Base-by-base conservation (phyloP, 2,888 invertebrate genomes). In the Resseliella maxima region DNA sequence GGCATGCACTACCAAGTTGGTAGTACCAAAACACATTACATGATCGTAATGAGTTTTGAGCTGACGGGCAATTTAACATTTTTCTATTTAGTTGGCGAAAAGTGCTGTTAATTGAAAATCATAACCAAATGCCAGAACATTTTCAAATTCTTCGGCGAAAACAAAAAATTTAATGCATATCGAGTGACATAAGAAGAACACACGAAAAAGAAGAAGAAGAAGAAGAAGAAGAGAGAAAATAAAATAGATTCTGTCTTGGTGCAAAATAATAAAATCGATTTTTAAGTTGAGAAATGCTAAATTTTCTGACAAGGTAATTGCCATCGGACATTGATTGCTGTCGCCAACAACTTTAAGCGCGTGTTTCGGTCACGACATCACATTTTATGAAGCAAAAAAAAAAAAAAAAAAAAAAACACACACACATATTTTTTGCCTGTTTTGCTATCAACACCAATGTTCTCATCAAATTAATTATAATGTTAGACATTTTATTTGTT, bases 31-130 rank as follows among this genome's bases (percentile, higher is more conserved):
- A 15, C 72, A 35, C n/a, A 59, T 3, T 6, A 27, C 59, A 59
- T 6, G 59, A 59, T 59, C 59, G n/a, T 59, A n/a, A 59, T 59
- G 59, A 59, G 24, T 59, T 50, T n/a, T 59, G 46, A 59, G 24
- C 59, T 27, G 72, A 72, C 31, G 27, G 35, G 1, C 18, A 27
- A 72, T 72, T 72, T 31, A 72, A 18, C 31, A 72, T 31, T 31
- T n/a, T 15, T 31, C 15, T 72, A 1, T 1, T 5, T 27, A 18
- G 72, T n/a, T 27, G 6, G 31, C 31, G 18, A 72, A 72, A 15
- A 72, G 31, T 72, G n/a, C 72, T 15, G 72, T 72, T 72, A 72
- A 72, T 35, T 72, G 31, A 31, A 72, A 72, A 72, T 31, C 72
- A 72, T 35, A 27, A 59, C 24, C 24, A 59, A 59, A 59, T 27